Conservation (phyloP, 2,113 vertebrate genomes). For the Dicentrarchus labrax region DNA sequence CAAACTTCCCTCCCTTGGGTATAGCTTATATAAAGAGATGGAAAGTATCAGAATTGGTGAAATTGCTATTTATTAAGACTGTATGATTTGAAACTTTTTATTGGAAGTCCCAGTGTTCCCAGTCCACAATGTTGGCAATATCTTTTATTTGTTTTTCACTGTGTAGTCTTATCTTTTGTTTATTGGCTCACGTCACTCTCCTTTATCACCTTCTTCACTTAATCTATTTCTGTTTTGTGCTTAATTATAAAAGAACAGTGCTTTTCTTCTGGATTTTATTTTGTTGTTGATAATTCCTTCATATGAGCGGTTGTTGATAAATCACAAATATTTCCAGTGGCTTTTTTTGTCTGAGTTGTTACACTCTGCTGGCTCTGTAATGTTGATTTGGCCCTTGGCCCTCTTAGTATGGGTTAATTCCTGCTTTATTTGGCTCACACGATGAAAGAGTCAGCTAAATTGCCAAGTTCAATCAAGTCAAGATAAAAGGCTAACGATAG, state of each 20-base stretch:
- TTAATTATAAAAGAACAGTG: neutral
- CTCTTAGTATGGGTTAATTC: slow-evolving; percentile 27
- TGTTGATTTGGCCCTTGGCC: slow-evolving; percentile 26
- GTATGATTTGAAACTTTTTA: neutral
- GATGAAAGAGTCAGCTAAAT: slow-evolving; percentile 44
- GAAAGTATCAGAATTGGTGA: neutral
- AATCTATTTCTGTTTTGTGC: neutral
- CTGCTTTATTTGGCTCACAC: slow-evolving; percentile 35
- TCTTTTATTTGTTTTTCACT: neutral
- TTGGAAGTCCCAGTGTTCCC: neutral
- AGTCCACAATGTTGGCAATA: neutral
- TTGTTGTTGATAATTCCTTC: neutral
- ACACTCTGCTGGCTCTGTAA: neutral
- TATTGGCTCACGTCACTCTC: neutral
- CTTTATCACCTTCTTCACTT: neutral
- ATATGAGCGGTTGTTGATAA: neutral
- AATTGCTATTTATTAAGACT: neutral
- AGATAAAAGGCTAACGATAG: slow-evolving; percentile 42
- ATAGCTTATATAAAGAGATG: neutral
- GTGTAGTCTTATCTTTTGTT: neutral
- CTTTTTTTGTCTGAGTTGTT: neutral
- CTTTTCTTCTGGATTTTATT: neutral
- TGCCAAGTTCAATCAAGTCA: slow-evolving; percentile 40
- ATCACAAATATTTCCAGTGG: neutral
- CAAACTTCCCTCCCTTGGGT: neutral